Evolutionary conservation across 2,888 invertebrate genomes (phyloP), one percentile per base, ranked within the genome.

Genomic region (Ischnura elegans): DNA sequence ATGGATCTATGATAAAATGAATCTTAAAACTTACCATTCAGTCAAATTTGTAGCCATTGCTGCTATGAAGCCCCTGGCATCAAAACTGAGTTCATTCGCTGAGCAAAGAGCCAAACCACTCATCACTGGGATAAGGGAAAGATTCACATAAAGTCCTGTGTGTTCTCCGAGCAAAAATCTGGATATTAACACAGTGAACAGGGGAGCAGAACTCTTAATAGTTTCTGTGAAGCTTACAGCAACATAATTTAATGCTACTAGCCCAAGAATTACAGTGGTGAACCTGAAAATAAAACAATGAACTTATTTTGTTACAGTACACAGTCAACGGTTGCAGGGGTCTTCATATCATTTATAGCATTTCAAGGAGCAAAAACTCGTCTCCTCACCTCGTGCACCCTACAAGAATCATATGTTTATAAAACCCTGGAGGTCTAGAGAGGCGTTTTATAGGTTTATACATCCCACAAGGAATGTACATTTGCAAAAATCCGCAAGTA

Each of bases 181-280:
- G 93, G 98, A 97, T 95, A 98, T 97, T 94, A 98, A 95, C 94
- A 98, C 98, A 84, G 98, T 98, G 95, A 98, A 98, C 93, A 98
- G 96, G 76, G 98, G 98, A 36, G 98, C 98, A 55, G 98, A 98
- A 96, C 98, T 98, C 95, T 98, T 98, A 87, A 98, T 97, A 25
- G 98, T 98, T 96, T 98, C 98, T 87, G 98, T 98, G 95, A 98
- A 98, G 95, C 98, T 98, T 94, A 98, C 98, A 94, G 98, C 97
- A 94, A 98, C 98, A 96, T 97, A 98, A 96, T 98, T 97, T 93
- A 98, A 96, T 16, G 98, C 97, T 93, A 98, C 97, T 95, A 98
- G 96, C 93, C 98, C 98, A 95, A 98, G 96, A 94, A 98, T 97
- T 93, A 98, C 97, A 10, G 98, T 98, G 90, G 97, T 96, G 96